Evolutionary conservation across 2,888 invertebrate genomes (phyloP), one percentile per base, ranked within the genome.

Genomic region (Teinopalpus imperialis): DNA sequence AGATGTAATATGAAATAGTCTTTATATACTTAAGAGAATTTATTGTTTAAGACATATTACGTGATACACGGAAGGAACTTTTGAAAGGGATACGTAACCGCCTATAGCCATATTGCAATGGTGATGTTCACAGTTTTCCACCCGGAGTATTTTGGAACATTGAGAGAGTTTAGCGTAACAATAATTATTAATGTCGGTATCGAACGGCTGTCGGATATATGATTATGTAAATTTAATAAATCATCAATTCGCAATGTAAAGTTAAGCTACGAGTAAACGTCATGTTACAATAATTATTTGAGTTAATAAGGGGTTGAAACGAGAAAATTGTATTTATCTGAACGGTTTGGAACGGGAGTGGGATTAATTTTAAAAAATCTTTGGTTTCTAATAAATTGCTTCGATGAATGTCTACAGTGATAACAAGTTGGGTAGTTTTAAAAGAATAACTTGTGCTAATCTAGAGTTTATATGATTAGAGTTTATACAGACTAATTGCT

Each of bases 71-170:
- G 40, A 43, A 47, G 49, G 44, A 54, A 57, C 65, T 78, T 76
- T 66, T 61, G 66, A 72, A 65, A 66, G 66, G 67, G 65, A 67
- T 66, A 63, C 57, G 69, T 69, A 71, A 69, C 67, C 70, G 70
- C 69, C 64, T 61, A 63, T 65, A 56, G 57, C 69, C 61, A 62
- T 61, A 66, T 61, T 69, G 68, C 77, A 76, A 79, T 74, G 74
- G 71, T 77, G 80, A 74, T 74, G 79, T 81, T 75, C 72, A 78
- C 68, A 63, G 64, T 52, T 60, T 57, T 58, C 59, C 63, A 57
- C 65, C 61, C 63, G 60, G 63, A 72, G 74, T 73, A 74, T 72
- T 71, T 66, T 57, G 65, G 56, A 65, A 62, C 63, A 63, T 52
- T 61, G 55, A 56, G 62, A 61, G 62, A 68, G 74, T 76, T 74